Conservation (phyloP, 2,113 vertebrate genomes). For the Callionymus lyra region DNA sequence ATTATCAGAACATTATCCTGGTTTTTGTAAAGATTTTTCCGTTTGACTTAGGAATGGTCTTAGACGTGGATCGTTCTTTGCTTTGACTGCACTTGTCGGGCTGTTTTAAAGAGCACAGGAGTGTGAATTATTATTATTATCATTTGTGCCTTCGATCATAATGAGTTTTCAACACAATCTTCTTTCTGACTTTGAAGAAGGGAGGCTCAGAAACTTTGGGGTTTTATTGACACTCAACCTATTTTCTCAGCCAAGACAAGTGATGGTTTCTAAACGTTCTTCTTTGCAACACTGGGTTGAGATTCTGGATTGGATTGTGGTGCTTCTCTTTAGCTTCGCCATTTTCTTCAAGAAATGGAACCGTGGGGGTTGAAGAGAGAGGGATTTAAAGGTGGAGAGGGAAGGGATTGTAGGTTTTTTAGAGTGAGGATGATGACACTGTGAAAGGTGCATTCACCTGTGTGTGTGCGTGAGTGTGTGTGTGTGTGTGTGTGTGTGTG, state of each 20-base stretch:
- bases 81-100: too few relatives aligned
- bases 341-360: slow-evolving; percentile 36
- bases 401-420: slow-evolving; percentile 25
- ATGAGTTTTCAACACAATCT: not conserved
- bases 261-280: slow-evolving; percentile 19
- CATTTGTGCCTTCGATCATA: too few relatives aligned
- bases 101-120: slow-evolving; percentile 32
- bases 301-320: slow-evolving; percentile 25
- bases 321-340: slow-evolving; percentile 29
- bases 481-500: slow-evolving; percentile 8
- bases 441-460: slow-evolving; percentile 20
- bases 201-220: too few relatives aligned
- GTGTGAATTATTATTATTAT: slow-evolving; percentile 25
- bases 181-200: not conserved
- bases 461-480: slow-evolving; percentile 7
- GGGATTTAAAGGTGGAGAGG: slow-evolving; percentile 7
- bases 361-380: slow-evolving; percentile 8
- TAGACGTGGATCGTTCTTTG: too few relatives aligned
- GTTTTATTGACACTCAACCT: slow-evolving; percentile 25
- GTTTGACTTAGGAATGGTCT: too few relatives aligned
- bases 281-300: slow-evolving; percentile 10
- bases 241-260: slow-evolving; percentile 20
- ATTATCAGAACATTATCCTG: too few relatives aligned
- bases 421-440: slow-evolving; percentile 33
- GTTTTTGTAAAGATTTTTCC: too few relatives aligned